Evolutionary conservation across 2,113 vertebrate species (phyloP).

Genomic region (Hystrix cristata): DNA sequence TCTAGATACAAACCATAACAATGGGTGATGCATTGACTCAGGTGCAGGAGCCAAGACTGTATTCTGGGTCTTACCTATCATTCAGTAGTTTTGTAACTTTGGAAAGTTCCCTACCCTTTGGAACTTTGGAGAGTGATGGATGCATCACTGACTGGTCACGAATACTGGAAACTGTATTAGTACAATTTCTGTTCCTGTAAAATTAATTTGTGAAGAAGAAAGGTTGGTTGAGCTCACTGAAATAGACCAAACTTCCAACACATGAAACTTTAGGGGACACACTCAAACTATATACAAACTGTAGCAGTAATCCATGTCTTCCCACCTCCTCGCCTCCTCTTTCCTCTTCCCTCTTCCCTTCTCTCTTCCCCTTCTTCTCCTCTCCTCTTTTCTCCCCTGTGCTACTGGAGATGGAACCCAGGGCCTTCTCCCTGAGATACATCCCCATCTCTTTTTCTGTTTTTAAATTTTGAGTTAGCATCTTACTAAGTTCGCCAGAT

Average conservation of each 20-base stretch:
- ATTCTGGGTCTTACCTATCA: conserved; percentile 1
- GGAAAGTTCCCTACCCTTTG: neutral
- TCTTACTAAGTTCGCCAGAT: neutral
- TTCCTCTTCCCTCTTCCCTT: neutral
- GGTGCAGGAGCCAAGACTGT: neutral
- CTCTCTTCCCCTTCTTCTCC: neutral
- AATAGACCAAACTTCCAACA: neutral
- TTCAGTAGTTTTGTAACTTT: neutral
- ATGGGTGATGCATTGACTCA: neutral
- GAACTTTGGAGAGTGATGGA: too few relatives aligned
- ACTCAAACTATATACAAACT: neutral
- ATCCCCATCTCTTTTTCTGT: neutral
- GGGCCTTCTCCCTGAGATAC: neutral
- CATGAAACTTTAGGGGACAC: neutral
- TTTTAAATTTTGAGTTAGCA: neutral
- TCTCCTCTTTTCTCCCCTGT: neutral
- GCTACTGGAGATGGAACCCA: neutral
- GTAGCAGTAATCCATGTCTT: neutral
- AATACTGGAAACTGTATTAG: neutral
- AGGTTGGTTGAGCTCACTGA: neutral
- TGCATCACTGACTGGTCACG: neutral
- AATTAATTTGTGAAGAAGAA: neutral
- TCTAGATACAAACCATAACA: too few relatives aligned
- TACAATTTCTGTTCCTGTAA: neutral
- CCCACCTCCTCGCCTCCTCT: neutral